A percentile compares a stretch with the other conserved stretches of the same genome.
phyloP scores from a whole-genome alignment of 2,113 vertebrate genomes.

The Ariopsis seemanni region DNA sequence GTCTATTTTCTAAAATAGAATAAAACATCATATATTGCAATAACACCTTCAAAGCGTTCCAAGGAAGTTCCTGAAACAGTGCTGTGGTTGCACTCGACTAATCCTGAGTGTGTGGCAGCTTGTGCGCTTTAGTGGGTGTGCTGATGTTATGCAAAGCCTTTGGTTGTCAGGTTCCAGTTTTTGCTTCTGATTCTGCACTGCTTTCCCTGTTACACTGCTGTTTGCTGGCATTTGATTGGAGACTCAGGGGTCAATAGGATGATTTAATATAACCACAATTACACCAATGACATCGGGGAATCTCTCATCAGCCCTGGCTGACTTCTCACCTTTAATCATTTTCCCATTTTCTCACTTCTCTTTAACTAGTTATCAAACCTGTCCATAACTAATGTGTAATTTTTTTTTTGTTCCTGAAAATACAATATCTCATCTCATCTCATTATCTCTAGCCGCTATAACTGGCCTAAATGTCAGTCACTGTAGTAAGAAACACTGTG shows the following conservation, averaged over 20 bases:
- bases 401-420: not conserved
- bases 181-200: not conserved
- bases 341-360: not conserved
- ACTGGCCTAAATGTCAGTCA: not conserved
- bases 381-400: not conserved
- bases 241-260: not conserved
- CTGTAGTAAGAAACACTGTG: not conserved
- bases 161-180: not conserved
- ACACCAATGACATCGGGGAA: not conserved
- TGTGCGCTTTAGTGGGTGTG: conserved; percentile 3
- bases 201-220: not conserved
- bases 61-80: conserved; percentile 11
- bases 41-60: not conserved
- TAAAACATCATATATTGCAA: not conserved
- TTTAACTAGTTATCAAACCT: not conserved
- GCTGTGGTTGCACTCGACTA: not conserved
- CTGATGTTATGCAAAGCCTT: not conserved
- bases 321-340: not conserved
- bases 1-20: not conserved
- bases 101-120: conserved; percentile 4
- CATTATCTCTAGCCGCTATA: no score
- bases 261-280: not conserved
- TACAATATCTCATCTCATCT: not conserved
- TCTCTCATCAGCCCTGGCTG: not conserved
- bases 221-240: not conserved